Evolutionary conservation across 2,113 vertebrate genomes (phyloP).

Genomic region (Tetrao urogallus): DNA sequence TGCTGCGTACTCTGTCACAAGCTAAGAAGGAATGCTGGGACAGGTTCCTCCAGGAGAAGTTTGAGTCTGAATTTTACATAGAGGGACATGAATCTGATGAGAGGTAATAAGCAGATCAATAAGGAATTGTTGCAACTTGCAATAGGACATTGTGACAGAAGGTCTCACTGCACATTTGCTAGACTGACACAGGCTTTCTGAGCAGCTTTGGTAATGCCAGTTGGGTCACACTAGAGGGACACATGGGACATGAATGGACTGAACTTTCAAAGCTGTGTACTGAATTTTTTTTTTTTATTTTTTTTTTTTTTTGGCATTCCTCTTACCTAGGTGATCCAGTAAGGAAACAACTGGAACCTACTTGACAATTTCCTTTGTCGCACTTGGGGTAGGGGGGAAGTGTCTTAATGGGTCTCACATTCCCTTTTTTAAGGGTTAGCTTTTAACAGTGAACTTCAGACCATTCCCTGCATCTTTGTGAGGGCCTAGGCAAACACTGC

Average conservation of each 20-base stretch:
- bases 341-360: rapidly evolving
- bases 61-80: constrained; percentile 88
- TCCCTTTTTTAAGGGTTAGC: background rate
- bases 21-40: constrained; percentile 98
- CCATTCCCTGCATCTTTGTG: background rate
- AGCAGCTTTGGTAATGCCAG: rapidly evolving
- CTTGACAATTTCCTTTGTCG: background rate
- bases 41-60: constrained; percentile 92
- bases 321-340: rapidly evolving
- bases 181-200: background rate
- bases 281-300: too few relatives aligned
- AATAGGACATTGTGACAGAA: rapidly evolving
- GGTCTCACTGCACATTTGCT: rapidly evolving
- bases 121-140: background rate
- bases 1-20: constrained; percentile 91
- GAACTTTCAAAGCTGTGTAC: background rate
- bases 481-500: background rate
- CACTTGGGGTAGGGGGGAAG: rapidly evolving
- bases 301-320: background rate
- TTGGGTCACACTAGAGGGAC: background rate
- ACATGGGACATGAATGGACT: rapidly evolving
- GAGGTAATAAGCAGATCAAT: constrained; percentile 72
- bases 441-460: background rate
- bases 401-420: background rate
- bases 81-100: constrained; percentile 87